Conservation (phyloP, 2,797 vertebrate genomes). For the Florisuga fusca region DNA sequence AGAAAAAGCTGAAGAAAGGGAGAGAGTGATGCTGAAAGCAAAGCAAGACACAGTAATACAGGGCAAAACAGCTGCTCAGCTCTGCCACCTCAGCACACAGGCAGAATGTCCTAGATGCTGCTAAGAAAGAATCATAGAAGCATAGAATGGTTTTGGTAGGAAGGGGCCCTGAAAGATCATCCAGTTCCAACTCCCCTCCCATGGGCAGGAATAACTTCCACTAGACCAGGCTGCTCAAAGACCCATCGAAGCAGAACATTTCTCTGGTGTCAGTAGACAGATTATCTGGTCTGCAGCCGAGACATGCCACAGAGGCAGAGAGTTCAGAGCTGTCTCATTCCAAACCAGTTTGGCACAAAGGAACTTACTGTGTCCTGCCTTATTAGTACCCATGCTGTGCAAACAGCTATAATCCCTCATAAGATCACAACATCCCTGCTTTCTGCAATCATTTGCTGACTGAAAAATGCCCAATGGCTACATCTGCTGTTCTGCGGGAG, state of each 20-base stretch:
- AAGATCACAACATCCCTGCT: background rate
- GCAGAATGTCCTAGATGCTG: background rate
- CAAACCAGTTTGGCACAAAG: background rate
- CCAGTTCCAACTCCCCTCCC: too few species aligned
- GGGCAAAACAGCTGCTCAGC: background rate
- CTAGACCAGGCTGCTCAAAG: too few species aligned
- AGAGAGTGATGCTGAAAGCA: background rate
- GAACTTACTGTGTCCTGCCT: background rate
- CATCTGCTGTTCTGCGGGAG: background rate
- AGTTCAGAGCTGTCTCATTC: background rate
- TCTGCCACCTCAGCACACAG: background rate
- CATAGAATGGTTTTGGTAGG: too few species aligned
- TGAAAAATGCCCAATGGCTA: background rate
- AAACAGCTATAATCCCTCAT: background rate
- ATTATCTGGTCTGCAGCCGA: background rate
- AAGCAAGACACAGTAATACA: background rate
- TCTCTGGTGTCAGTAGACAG: background rate
- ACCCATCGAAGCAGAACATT: background rate
- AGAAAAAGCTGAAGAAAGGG: background rate
- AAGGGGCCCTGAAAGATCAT: too few species aligned
- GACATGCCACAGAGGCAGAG: background rate
- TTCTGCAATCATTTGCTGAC: background rate
- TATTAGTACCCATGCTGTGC: background rate
- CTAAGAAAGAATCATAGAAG: background rate
- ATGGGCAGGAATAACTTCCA: too few species aligned